Base-by-base conservation (phyloP, 2,888 invertebrate genomes). In the Belgica antarctica region DNA sequence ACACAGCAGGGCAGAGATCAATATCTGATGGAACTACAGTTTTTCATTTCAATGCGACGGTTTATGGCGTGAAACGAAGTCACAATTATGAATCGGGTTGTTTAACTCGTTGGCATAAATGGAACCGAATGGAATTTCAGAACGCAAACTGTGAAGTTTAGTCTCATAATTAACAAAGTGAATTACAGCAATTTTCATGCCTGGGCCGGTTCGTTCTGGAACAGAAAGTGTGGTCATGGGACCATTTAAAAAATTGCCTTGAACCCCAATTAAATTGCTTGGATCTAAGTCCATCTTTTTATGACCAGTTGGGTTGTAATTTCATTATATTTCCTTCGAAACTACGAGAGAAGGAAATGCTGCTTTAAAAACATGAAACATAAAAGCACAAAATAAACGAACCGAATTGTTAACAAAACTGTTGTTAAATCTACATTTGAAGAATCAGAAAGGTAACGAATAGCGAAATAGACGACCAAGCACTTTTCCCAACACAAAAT, bases 161-260 rank as follows among this genome's bases (percentile, higher is more conserved):
- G 8, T 27, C 25, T 10, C 5, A 59, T 59, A 59, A 59, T 59
- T 59, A 59, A 24, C 27, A 59, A 59, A 59, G 25, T 59, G 27
- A 27, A 59, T 59, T 59, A 59, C 59, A 59, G 25, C 25, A 59
- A 59, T 59, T 59, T 59, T 5, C 59, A 2, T 1, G 59, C 7
- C 22, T 52, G 52, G 22, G 52, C 52, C 4, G 17, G 22, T 59
- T 10, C n/a, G 3, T 27, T 1, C 27, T 27, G 27, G 12, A 59
- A n/a, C 2, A 59, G 22, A 41, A 24, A 22, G 10, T 36, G 36
- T 62, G 24, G 62, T 24, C 62, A 62, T 36, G 62, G 62, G 62
- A 36, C 22, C 34, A 34, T 62, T 62, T 36, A 62, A 62, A 62
- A 36, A 22, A 59, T 59, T 27, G 27, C 27, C 15, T 27, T 27